These are phyloP conservation scores for Acanthurus lineatus DNA, from an alignment of 2,797 vertebrate species.

Conservation along the genomic window DNA sequence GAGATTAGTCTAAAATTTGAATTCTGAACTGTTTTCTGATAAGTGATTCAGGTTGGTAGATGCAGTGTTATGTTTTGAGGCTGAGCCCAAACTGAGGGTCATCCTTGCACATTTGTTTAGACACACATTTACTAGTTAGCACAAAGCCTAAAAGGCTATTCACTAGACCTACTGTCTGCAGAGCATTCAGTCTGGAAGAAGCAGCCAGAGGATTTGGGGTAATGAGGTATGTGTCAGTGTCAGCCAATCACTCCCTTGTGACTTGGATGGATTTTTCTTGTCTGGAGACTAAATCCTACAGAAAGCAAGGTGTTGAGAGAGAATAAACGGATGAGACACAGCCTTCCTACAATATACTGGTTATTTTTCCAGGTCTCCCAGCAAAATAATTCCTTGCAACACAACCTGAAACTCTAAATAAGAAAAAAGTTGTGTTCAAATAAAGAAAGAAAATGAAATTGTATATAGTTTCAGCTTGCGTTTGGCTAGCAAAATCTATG, in stretches of 20 bases:
- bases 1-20: neutral
- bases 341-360: neutral
- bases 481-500: too few relatives aligned
- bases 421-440: neutral
- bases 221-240: constrained; percentile 70
- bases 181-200: constrained; percentile 54
- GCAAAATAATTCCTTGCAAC: neutral
- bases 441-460: too few relatives aligned
- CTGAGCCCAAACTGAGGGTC: neutral
- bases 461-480: too few relatives aligned
- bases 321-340: constrained; percentile 28
- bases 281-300: constrained; percentile 51
- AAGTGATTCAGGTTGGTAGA: neutral
- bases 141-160: constrained; percentile 31
- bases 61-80: neutral
- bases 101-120: neutral
- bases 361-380: neutral
- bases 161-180: constrained; percentile 50
- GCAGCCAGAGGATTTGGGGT: constrained; percentile 59
- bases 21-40: neutral
- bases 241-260: constrained; percentile 67
- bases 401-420: neutral
- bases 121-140: constrained; percentile 28
- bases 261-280: constrained; percentile 44
- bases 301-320: constrained; percentile 30